A percentile compares a stretch with the other conserved stretches of the same genome.
phyloP scores from a whole-genome alignment of 2,113 vertebrate species.

The Myrmecobius fasciatus region DNA sequence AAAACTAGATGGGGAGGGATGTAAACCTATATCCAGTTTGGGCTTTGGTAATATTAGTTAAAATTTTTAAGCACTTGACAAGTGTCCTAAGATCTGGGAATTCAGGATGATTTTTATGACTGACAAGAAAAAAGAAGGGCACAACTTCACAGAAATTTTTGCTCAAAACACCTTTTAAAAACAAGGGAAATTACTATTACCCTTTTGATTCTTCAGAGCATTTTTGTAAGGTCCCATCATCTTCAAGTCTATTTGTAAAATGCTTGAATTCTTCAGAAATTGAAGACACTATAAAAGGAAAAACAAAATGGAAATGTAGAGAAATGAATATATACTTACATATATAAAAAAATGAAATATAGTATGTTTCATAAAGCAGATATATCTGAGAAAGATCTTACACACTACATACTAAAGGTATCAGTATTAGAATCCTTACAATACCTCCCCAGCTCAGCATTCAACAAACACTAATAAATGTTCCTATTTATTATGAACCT shows the following conservation, averaged over 20 bases:
- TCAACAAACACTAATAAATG: background rate
- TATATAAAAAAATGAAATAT: no score
- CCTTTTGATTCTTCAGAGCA: slow-evolving; percentile 77
- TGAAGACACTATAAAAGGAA: slow-evolving; percentile 69
- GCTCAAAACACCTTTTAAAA: slow-evolving; percentile 45
- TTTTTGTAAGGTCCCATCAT: slow-evolving; percentile 78
- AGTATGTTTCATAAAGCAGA: slow-evolving; percentile 35
- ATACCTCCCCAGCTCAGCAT: background rate
- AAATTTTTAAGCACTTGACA: background rate
- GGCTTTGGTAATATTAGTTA: background rate
- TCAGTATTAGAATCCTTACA: background rate
- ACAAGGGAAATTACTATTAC: slow-evolving; percentile 60
- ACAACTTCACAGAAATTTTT: background rate
- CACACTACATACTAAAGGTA: background rate
- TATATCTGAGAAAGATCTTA: background rate
- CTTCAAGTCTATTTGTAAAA: slow-evolving; percentile 73
- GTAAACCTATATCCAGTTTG: background rate
- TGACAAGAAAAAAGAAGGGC: background rate
- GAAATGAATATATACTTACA: background rate
- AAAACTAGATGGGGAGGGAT: background rate
- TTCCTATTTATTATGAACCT: background rate
- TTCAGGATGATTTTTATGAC: background rate
- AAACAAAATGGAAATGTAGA: slow-evolving; percentile 5
- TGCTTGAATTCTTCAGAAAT: slow-evolving; percentile 79
- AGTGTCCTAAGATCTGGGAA: background rate